A percentile compares a stretch with the other conserved stretches of the same genome.
phyloP scores from a whole-genome alignment of 2,113 vertebrate genomes.

The Brevimyrus niger region DNA sequence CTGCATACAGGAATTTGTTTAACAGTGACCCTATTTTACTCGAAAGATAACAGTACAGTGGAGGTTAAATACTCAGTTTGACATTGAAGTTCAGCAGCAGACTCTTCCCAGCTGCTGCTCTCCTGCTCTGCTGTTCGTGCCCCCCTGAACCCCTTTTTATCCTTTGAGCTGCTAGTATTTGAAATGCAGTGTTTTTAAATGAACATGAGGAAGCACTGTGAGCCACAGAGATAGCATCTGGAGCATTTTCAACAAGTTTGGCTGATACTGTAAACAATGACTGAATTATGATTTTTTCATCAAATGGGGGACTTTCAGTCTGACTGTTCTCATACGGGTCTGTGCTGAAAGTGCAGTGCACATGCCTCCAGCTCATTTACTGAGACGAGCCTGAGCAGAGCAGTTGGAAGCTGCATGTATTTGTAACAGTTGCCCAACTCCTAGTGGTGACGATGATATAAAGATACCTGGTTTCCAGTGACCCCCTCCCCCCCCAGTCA shows the following conservation, averaged over 20 bases:
- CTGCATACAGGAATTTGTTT: background rate
- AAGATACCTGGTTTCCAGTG: background rate
- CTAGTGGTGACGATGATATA: background rate
- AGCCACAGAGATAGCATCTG: background rate
- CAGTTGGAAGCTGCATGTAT: background rate
- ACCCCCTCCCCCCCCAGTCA: background rate
- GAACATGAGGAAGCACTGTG: background rate
- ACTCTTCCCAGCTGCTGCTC: background rate
- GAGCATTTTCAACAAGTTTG: background rate
- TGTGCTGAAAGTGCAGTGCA: background rate
- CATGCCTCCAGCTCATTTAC: background rate
- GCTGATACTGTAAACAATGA: too few species aligned
- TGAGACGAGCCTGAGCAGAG: background rate
- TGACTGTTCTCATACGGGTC: background rate
- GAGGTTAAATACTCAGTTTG: background rate
- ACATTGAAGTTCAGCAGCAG: background rate
- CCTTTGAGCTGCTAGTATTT: background rate
- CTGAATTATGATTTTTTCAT: background rate
- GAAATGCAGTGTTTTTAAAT: background rate
- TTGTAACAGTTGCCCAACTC: background rate
- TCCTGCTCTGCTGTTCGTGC: background rate
- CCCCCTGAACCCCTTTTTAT: background rate
- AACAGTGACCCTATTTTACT: background rate
- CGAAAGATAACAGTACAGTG: background rate
- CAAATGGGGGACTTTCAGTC: background rate